A percentile compares a stretch with the other conserved stretches of the same genome.
Conservation (phyloP, 2,113 vertebrate species). For the Podilymbus podiceps region DNA sequence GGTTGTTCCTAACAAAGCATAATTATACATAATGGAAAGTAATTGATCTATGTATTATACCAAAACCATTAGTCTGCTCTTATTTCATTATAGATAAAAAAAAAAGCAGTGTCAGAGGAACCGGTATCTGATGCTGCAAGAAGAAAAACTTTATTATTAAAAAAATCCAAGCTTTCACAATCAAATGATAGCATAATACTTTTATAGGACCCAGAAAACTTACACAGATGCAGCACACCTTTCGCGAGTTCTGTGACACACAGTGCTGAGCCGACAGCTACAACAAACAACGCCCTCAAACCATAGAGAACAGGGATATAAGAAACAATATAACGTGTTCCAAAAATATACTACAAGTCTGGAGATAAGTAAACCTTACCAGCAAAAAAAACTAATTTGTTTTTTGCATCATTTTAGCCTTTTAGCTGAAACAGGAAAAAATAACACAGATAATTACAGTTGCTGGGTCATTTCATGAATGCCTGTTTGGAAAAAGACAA, state of each 20-base stretch:
- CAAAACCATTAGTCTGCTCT: neutral
- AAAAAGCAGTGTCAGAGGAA: neutral
- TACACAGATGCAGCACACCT: neutral
- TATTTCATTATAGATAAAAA: neutral
- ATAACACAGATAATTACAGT: neutral
- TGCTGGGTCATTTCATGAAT: neutral
- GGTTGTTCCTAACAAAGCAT: neutral
- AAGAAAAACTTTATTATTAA: neutral
- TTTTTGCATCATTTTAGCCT: neutral
- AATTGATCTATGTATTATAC: neutral
- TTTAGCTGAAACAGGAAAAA: neutral
- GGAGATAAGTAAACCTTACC: neutral
- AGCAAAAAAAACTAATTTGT: neutral
- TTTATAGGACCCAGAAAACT: neutral
- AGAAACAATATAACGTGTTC: neutral
- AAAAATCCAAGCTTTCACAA: neutral
- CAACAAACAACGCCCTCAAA: neutral
- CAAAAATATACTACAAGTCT: neutral
- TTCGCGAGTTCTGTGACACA: neutral
- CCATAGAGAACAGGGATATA: neutral
- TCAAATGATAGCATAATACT: neutral
- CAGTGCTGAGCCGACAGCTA: neutral
- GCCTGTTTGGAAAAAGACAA: neutral
- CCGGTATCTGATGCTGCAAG: neutral
- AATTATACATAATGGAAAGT: neutral